A percentile compares a stretch with the other conserved stretches of the same genome.
These are phyloP conservation scores for Crax fasciolata DNA, from an alignment of 2,797 vertebrate species.

Conservation along the genomic window DNA sequence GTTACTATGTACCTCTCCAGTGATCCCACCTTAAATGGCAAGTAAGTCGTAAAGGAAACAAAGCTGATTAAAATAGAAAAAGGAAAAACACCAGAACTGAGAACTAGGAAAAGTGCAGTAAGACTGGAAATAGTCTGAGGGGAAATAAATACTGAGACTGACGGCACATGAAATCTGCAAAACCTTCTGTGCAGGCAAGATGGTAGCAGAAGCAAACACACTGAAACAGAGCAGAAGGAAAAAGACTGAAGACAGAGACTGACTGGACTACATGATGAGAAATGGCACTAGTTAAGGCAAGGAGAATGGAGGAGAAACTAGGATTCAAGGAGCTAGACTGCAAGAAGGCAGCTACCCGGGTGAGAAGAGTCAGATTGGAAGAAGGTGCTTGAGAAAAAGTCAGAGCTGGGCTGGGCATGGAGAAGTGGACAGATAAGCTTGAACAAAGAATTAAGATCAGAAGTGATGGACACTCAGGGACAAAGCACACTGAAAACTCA, in stretches of 20 bases:
- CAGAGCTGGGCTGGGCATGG: neutral
- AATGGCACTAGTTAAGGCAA: accelerated
- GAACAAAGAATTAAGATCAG: neutral
- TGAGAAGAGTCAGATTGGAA: neutral
- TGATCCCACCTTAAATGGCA: neutral
- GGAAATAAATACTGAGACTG: neutral
- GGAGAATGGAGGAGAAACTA: neutral
- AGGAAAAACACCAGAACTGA: neutral
- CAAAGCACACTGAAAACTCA: neutral
- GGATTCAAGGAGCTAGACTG: neutral
- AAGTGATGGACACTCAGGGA: neutral
- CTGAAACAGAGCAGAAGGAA: neutral
- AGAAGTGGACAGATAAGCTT: neutral
- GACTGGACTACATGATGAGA: neutral
- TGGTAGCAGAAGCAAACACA: neutral
- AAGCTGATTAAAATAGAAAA: neutral
- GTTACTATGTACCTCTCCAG: neutral
- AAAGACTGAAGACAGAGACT: neutral
- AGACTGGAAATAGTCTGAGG: neutral
- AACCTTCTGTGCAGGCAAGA: neutral
- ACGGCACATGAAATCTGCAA: neutral
- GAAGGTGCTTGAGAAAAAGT: neutral
- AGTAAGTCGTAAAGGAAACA: conserved; percentile 9
- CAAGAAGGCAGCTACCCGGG: neutral
- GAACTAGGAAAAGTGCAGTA: neutral